Conservation (phyloP, 2,113 vertebrate species). For the Stomatorhinus ivindoensis region DNA sequence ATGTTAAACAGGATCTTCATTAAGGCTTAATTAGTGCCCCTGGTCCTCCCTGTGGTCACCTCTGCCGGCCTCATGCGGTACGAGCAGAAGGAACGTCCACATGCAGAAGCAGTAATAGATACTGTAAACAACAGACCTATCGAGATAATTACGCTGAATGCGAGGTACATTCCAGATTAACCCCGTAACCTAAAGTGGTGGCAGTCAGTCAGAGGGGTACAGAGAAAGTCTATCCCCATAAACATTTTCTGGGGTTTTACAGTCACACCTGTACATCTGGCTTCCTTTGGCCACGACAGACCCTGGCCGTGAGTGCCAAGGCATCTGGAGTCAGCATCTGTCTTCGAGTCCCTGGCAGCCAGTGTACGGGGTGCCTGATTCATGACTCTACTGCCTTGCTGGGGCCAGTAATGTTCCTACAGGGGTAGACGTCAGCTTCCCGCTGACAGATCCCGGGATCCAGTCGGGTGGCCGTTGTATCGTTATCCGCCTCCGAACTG, state of each 20-base stretch:
- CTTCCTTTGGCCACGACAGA: neutral
- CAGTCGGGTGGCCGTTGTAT: neutral
- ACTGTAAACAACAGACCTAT: neutral
- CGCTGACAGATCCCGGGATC: slow-evolving; percentile 19
- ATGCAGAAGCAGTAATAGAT: neutral
- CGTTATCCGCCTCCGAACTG: neutral
- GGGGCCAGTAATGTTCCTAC: slow-evolving; percentile 16
- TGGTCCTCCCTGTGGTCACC: neutral
- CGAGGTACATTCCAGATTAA: neutral
- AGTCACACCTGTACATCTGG: neutral
- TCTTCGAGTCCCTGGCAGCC: neutral
- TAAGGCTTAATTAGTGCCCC: neutral
- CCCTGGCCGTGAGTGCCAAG: neutral
- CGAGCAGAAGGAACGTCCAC: neutral
- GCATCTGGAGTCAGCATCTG: neutral
- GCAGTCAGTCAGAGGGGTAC: neutral
- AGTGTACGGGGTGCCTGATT: neutral
- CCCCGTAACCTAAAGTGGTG: neutral
- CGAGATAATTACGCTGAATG: neutral
- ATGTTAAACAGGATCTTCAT: neutral
- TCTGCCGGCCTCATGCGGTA: neutral
- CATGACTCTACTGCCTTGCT: neutral
- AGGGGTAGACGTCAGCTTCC: slow-evolving; percentile 12
- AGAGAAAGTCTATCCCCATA: neutral
- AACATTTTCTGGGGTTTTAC: neutral